Conservation (phyloP, 2,888 invertebrate genomes). For the Trypoxylon attenuatum region DNA sequence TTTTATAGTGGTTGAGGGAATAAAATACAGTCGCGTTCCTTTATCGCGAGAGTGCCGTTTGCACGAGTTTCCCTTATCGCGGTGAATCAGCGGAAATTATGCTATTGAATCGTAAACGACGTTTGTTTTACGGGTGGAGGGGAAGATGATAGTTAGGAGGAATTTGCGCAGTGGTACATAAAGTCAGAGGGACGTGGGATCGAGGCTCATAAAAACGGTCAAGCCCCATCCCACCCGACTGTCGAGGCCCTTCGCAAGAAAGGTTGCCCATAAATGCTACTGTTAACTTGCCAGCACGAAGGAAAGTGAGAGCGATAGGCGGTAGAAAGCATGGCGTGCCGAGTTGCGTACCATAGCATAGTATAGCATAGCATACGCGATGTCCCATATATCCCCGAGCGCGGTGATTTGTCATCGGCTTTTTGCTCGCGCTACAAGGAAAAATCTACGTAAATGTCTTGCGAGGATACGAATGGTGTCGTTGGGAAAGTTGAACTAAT, state of each 20-base stretch:
- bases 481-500: slow-evolving; percentile 39
- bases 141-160: slow-evolving; percentile 7
- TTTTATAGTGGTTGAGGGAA: slow-evolving; percentile 3
- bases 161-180: slow-evolving; percentile 38
- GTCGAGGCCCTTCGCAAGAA: slow-evolving; percentile 4
- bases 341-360: too few species aligned
- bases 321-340: too few species aligned
- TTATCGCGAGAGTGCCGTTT: slow-evolving; percentile 5
- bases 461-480: slow-evolving; percentile 34
- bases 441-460: slow-evolving; percentile 49
- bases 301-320: slow-evolving; percentile 25
- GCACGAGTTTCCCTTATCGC: not conserved
- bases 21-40: not conserved
- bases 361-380: slow-evolving; percentile 7
- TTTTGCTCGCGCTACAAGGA: slow-evolving; percentile 32
- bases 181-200: slow-evolving; percentile 28
- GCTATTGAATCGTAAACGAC: slow-evolving; percentile 22
- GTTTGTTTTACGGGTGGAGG: slow-evolving; percentile 9
- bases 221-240: not conserved
- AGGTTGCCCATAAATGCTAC: slow-evolving; percentile 33
- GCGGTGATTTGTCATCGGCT: slow-evolving; percentile 48
- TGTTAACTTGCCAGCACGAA: slow-evolving; percentile 11
- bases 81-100: slow-evolving; percentile 26
- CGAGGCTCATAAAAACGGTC: slow-evolving; percentile 32
- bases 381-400: slow-evolving; percentile 36